Evolutionary conservation across 2,888 invertebrate species (phyloP), one percentile per base, ranked within the genome.

Genomic region (Drosophila koepferae): DNA sequence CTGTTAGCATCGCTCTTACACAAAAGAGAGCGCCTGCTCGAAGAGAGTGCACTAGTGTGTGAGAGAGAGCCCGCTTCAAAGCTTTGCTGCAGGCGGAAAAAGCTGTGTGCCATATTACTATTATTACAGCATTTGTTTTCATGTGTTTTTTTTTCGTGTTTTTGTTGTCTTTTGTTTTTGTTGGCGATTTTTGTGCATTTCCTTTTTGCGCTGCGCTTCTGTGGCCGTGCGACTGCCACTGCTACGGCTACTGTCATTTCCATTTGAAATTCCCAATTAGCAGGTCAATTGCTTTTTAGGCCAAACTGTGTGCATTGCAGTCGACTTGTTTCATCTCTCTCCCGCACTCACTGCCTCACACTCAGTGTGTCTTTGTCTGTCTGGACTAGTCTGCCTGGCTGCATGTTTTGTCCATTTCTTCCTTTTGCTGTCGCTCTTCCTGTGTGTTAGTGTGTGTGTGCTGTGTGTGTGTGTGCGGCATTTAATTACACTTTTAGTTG

Each of bases 201-300:
- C 73, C 84, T 76, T 81, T 82, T 81, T 72, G 65, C 10, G 62
- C 66, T 80, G 76, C 80, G 77, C 77, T 72, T 77, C 75, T 71
- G 38, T 34, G 65, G 56, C 53, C 18, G 49, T 41, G 58, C 59
- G 62, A 64, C 74, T 72, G 70, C 28, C 16, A 62, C 28, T 31
- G 72, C 72, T 46, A 46, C 64, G 38, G 62, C 81, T 77, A 69
- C 77, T 82, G 70, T 76, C 78, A 75, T 72, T 76, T 86, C 80
- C 83, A 75, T 86, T 84, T 80, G 72, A 73, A 77, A 83, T 77
- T 89, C 81, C 76, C 88, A 88, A 87, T 89, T 87, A 87, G 88
- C 88, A 86, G 90, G 86, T 89, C 86, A 89, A 89, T 89, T 89
- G 90, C 83, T 89, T 89, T 86, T 86, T 86, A 86, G 86, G 86